Percentiles rank a stretch among this genome's conserved stretches.
Conservation (phyloP, 2,113 vertebrate species). For the Grantiella picta region DNA sequence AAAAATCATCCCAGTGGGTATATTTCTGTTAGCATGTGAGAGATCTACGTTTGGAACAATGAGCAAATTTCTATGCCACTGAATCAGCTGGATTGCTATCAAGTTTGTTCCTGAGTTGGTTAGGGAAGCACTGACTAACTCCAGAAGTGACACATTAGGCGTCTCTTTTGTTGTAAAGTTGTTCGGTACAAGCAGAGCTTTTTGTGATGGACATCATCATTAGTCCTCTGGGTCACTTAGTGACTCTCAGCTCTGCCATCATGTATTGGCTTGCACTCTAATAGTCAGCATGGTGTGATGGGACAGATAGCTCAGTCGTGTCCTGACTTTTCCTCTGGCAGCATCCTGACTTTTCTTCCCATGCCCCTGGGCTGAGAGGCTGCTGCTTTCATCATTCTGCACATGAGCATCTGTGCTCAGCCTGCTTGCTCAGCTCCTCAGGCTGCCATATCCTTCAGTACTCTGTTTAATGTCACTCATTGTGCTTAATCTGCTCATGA, state of each 20-base stretch:
- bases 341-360: background rate
- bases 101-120: background rate
- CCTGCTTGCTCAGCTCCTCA: background rate
- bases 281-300: background rate
- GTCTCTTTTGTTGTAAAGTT: background rate
- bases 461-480: background rate
- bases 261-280: background rate
- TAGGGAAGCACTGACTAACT: conserved; percentile 20
- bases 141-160: background rate
- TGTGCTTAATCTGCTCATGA: background rate
- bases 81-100: background rate
- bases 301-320: background rate
- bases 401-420: background rate
- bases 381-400: background rate
- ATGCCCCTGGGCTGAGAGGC: background rate
- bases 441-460: background rate
- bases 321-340: background rate
- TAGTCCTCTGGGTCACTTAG: background rate
- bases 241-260: background rate
- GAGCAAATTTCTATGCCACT: background rate
- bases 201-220: background rate
- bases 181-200: background rate
- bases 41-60: background rate
- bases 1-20: background rate
- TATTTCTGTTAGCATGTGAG: background rate